Percentiles rank a stretch among this genome's conserved stretches.
Conservation (phyloP, 2,113 vertebrate genomes). For the Gila orcuttii region DNA sequence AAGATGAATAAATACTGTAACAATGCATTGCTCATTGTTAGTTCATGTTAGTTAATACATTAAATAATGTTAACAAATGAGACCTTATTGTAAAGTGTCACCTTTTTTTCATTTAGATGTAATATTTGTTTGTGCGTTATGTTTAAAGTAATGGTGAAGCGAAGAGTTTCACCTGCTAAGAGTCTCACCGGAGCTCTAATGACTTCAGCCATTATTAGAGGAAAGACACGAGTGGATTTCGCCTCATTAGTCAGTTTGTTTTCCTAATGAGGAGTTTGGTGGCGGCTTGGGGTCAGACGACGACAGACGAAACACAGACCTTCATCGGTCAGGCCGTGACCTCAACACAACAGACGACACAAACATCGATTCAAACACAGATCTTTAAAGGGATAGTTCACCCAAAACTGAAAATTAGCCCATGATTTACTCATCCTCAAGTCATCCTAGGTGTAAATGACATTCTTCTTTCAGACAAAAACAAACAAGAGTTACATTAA, state of each 20-base stretch:
- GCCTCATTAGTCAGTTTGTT: slow-evolving; percentile 59
- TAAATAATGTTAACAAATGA: too few relatives aligned
- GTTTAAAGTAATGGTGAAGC: neutral
- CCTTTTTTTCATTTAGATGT: neutral
- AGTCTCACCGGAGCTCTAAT: slow-evolving; percentile 45
- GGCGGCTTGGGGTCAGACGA: neutral
- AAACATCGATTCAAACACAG: neutral
- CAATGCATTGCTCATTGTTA: too few relatives aligned
- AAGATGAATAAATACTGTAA: too few relatives aligned
- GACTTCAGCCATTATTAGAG: slow-evolving; percentile 55
- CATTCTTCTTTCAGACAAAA: too few relatives aligned
- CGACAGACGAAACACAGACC: neutral
- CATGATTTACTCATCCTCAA: too few relatives aligned
- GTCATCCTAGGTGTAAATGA: too few relatives aligned
- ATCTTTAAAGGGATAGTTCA: neutral
- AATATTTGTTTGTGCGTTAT: neutral
- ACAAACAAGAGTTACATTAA: too few relatives aligned
- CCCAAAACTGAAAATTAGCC: too few relatives aligned
- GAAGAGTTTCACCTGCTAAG: neutral
- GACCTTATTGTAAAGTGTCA: too few relatives aligned
- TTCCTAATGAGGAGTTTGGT: slow-evolving; percentile 59
- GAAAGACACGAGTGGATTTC: slow-evolving; percentile 52
- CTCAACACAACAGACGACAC: too few relatives aligned
- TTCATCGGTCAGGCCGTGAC: slow-evolving; percentile 1
- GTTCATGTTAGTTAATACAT: too few relatives aligned